Evolutionary conservation across 1,140 invertebrate species (phyloP).

Genomic region (Drosophila lowei): DNA sequence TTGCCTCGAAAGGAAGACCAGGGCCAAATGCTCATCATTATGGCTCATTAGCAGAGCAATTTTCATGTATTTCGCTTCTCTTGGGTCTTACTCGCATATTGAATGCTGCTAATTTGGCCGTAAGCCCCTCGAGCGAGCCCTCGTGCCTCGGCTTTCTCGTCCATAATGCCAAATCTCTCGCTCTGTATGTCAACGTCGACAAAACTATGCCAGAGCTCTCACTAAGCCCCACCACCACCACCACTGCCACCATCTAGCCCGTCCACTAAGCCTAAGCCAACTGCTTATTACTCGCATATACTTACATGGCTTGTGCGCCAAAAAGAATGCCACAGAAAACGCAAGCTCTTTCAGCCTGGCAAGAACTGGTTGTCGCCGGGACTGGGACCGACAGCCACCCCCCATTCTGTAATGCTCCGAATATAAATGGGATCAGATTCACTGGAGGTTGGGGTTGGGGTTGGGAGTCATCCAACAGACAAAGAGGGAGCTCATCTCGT

Average conservation of each 20-base stretch:
- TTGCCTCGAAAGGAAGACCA: slow-evolving; percentile 18
- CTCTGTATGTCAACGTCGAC: slow-evolving; percentile 49
- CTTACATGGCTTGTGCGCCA: slow-evolving; percentile 28
- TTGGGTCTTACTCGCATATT: slow-evolving; percentile 59
- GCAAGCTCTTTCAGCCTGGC: slow-evolving; percentile 1
- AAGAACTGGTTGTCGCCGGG: slow-evolving; percentile 27
- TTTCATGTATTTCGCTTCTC: slow-evolving; percentile 44
- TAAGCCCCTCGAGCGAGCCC: slow-evolving; percentile 53
- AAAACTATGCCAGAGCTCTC: slow-evolving; percentile 50
- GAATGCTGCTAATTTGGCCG: slow-evolving; percentile 77
- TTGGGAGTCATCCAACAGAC: background rate
- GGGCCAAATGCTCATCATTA: slow-evolving; percentile 71
- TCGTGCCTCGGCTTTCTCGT: slow-evolving; percentile 11
- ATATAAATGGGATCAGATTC: background rate
- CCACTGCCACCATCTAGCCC: background rate
- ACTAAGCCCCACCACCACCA: slow-evolving; percentile 34
- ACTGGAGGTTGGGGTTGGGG: background rate
- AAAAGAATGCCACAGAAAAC: slow-evolving; percentile 30
- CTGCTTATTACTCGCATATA: slow-evolving; percentile 69
- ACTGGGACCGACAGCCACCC: background rate
- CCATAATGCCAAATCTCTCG: slow-evolving; percentile 62
- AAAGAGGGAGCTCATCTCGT: slow-evolving; percentile 10
- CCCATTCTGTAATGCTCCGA: background rate
- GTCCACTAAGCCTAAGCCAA: slow-evolving; percentile 56
- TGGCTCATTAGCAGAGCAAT: slow-evolving; percentile 80